Evolutionary conservation across 2,888 invertebrate species (phyloP).

Genomic region (Acronicta leporina): DNA sequence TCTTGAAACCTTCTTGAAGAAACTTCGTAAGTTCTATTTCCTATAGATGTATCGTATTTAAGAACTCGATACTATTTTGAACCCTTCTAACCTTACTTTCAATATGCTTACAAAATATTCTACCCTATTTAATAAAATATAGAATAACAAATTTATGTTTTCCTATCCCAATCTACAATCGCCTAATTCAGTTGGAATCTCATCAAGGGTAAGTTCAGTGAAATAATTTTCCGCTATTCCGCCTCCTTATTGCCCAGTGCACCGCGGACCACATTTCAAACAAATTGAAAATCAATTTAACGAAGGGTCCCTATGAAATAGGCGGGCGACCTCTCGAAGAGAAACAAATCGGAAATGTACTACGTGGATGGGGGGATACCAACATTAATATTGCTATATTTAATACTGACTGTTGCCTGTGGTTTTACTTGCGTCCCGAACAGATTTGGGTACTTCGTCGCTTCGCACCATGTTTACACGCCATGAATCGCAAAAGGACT

Average conservation of each 20-base stretch:
- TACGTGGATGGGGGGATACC: conserved; percentile 8
- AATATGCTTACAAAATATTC: conserved; percentile 6
- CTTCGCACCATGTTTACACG: no score
- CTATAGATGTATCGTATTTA: not conserved
- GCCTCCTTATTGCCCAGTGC: conserved; percentile 82
- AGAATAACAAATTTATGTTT: conserved; percentile 50
- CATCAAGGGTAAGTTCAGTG: conserved; percentile 76
- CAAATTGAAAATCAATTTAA: conserved; percentile 89
- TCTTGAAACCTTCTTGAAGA: no score
- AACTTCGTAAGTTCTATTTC: not conserved
- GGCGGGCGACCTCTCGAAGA: conserved; percentile 66
- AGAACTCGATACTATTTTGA: conserved; percentile 3
- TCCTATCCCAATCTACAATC: conserved; percentile 46
- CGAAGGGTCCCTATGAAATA: conserved; percentile 77
- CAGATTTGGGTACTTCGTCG: no score
- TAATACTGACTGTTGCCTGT: no score
- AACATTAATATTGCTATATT: conserved; percentile 13
- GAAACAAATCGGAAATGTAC: conserved; percentile 50
- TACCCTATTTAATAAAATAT: conserved; percentile 44
- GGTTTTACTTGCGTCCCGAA: no score
- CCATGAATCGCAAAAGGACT: no score
- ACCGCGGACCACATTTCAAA: conserved; percentile 86
- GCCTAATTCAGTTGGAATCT: conserved; percentile 76
- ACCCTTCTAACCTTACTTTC: not conserved
- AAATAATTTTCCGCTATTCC: conserved; percentile 85